Evolutionary conservation across 1,140 invertebrate genomes (phyloP).

Genomic region (Drosophila arizonae): DNA sequence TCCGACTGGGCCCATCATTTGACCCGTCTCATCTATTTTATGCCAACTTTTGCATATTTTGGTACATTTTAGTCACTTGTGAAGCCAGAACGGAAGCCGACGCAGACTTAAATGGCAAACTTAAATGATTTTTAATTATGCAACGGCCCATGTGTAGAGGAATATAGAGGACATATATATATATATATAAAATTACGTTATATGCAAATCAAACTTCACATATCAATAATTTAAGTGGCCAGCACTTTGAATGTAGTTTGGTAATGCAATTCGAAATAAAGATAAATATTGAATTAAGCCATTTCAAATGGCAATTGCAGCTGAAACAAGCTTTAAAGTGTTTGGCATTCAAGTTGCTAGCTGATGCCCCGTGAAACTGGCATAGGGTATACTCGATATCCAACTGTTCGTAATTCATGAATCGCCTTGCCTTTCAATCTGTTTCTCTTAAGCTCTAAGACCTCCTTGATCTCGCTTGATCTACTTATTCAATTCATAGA

Average conservation of each 20-base stretch:
- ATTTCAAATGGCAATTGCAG: constrained; percentile 29
- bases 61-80: constrained; percentile 18
- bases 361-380: background rate
- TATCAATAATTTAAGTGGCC: constrained; percentile 21
- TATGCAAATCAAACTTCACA: constrained; percentile 13
- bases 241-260: constrained; percentile 31
- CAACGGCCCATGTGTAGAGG: constrained; percentile 8
- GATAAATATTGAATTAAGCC: constrained; percentile 61
- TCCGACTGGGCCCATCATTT: background rate
- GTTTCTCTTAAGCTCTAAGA: too few species aligned
- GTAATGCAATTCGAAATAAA: constrained; percentile 40
- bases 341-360: constrained; percentile 15
- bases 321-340: constrained; percentile 21
- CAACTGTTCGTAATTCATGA: too few species aligned
- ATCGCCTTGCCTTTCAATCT: background rate
- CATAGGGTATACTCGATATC: background rate
- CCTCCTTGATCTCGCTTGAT: too few species aligned
- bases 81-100: background rate
- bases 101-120: constrained; percentile 31
- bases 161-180: background rate
- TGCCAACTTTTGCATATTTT: constrained; percentile 46
- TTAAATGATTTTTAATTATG: constrained; percentile 73
- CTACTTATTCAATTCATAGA: too few species aligned
- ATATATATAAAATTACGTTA: constrained; percentile 8
- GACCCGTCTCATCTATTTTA: constrained; percentile 16